Conservation (phyloP, 2,797 vertebrate genomes). For the Lindbergichthys nudifrons region DNA sequence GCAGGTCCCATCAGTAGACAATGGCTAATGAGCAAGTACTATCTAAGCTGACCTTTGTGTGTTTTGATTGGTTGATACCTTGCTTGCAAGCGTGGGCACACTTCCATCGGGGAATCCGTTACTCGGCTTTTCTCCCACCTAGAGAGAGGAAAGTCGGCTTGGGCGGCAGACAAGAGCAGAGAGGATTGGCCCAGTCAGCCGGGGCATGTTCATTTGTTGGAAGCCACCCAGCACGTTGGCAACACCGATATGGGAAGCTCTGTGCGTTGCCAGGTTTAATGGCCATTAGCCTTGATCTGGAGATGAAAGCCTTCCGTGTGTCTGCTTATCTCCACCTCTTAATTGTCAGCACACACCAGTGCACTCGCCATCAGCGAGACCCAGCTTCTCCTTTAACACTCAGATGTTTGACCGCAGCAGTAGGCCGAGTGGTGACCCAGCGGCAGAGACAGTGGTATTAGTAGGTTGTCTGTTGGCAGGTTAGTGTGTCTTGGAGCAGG, state of each 20-base stretch:
- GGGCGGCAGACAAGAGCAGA: constrained; percentile 40
- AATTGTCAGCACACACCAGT: constrained; percentile 34
- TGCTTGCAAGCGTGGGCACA: constrained; percentile 1
- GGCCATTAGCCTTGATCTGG: constrained; percentile 54
- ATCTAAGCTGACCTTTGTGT: background rate
- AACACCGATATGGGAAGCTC: constrained; percentile 61
- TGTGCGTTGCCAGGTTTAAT: constrained; percentile 49
- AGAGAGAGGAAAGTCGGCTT: constrained; percentile 32
- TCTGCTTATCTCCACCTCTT: constrained; percentile 48
- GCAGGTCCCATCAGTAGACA: background rate
- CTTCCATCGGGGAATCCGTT: constrained; percentile 41
- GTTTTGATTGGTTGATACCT: constrained; percentile 7
- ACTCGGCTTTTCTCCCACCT: constrained; percentile 17
- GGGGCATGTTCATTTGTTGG: constrained; percentile 69
- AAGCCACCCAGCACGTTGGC: constrained; percentile 61
- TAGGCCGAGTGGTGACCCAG: constrained; percentile 7
- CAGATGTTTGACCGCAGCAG: constrained; percentile 9
- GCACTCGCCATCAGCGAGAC: constrained; percentile 15
- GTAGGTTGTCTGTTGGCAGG: too few relatives aligned
- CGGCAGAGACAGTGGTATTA: too few relatives aligned
- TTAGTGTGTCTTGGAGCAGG: too few relatives aligned
- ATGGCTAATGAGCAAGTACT: constrained; percentile 16
- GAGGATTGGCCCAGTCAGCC: constrained; percentile 60
- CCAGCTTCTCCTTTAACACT: constrained; percentile 28
- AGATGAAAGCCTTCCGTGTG: constrained; percentile 46